Conservation (phyloP, 1,140 invertebrate species). For the Melitaea cinxia region DNA sequence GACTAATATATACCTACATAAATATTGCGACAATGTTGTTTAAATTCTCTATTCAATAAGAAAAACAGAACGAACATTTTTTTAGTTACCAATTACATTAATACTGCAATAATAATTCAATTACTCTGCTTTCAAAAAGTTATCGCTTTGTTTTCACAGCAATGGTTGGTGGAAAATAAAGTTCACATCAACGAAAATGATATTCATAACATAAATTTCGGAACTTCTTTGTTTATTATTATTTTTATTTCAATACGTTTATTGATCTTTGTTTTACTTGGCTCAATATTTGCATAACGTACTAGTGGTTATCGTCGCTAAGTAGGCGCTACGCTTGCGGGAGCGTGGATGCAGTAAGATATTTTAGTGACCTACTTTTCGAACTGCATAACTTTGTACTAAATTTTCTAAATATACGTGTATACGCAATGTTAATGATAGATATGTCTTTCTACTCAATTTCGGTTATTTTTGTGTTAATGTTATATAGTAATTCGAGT, state of each 20-base stretch:
- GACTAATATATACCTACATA: too few species aligned
- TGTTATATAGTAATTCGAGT: too few species aligned
- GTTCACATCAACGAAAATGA: not conserved
- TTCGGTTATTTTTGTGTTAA: not conserved
- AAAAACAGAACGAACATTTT: not conserved
- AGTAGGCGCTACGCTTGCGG: constrained; percentile 38
- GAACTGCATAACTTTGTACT: constrained; percentile 46
- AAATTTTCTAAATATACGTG: constrained; percentile 1
- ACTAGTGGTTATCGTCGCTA: constrained; percentile 31
- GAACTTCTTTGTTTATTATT: not conserved
- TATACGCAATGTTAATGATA: not conserved
- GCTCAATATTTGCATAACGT: constrained; percentile 24
- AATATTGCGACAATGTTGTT: too few species aligned
- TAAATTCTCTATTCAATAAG: not conserved
- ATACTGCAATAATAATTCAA: constrained; percentile 19
- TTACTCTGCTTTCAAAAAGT: not conserved
- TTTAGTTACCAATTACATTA: not conserved
- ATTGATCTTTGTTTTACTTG: constrained; percentile 17
- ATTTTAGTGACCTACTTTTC: constrained; percentile 61
- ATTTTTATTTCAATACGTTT: not conserved
- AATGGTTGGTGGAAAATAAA: not conserved
- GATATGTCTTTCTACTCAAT: not conserved
- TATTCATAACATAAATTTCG: not conserved
- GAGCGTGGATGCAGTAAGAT: constrained; percentile 48
- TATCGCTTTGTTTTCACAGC: constrained; percentile 3